Evolutionary conservation across 1,140 invertebrate genomes (phyloP).

Genomic region (Cydia strobilella): DNA sequence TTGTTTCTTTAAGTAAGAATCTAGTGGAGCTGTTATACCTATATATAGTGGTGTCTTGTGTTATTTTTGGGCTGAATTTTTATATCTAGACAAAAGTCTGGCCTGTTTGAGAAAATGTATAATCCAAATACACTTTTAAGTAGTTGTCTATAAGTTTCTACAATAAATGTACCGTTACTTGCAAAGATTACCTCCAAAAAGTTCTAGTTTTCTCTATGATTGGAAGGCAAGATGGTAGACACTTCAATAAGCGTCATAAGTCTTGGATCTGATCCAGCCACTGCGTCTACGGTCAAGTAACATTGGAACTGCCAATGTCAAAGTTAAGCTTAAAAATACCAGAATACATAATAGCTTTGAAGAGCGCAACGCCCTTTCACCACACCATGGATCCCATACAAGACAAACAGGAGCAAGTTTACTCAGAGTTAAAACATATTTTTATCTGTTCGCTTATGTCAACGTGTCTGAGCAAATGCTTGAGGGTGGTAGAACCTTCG

Average conservation of each 20-base stretch:
- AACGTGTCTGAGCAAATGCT: slow-evolving; percentile 60
- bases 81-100: background rate
- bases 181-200: too few species aligned
- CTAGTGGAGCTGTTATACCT: background rate
- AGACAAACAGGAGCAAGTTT: slow-evolving; percentile 51
- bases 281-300: background rate
- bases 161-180: too few species aligned
- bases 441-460: slow-evolving; percentile 66
- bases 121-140: too few species aligned
- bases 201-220: too few species aligned
- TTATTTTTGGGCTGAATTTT: background rate
- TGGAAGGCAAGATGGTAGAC: too few species aligned
- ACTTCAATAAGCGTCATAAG: too few species aligned
- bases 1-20: background rate
- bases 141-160: too few species aligned
- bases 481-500: slow-evolving; percentile 52
- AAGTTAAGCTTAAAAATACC: background rate
- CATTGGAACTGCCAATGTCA: background rate
- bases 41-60: background rate
- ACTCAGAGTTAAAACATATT: slow-evolving; percentile 62
- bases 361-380: slow-evolving; percentile 24
- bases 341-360: slow-evolving; percentile 42
- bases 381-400: slow-evolving; percentile 6
- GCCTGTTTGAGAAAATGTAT: background rate
- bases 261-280: background rate